A percentile compares a stretch with the other conserved stretches of the same genome.
Conservation (phyloP, 2,113 vertebrate genomes). For the Tretioscincus oriximinensis region DNA sequence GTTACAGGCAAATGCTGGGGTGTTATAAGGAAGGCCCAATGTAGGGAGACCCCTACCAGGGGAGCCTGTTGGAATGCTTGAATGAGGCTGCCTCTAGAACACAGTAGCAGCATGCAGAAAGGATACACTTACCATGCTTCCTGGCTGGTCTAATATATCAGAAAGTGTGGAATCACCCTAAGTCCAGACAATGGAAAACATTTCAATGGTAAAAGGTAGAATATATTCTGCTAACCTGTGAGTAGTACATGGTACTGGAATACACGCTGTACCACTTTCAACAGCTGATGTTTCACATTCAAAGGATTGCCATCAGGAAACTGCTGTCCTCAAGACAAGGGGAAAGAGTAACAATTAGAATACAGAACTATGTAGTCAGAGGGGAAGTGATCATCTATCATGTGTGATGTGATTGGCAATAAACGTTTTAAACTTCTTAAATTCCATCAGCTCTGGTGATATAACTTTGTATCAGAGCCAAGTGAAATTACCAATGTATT, state of each 20-base stretch:
- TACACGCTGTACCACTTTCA: constrained; percentile 87
- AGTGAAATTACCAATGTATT: too few relatives aligned
- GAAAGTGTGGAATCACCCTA: not conserved
- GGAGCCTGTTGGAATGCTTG: too few relatives aligned
- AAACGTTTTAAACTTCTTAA: not conserved
- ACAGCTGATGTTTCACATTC: constrained; percentile 84
- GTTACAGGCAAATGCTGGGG: not conserved
- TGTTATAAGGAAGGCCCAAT: too few relatives aligned
- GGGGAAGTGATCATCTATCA: not conserved
- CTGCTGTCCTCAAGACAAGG: constrained; percentile 70
- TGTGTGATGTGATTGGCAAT: not conserved
- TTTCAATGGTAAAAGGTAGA: not conserved
- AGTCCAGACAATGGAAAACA: not conserved
- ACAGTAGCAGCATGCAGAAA: too few relatives aligned
- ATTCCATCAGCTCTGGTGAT: too few relatives aligned
- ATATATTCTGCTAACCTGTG: constrained; percentile 80
- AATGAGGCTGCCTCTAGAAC: too few relatives aligned
- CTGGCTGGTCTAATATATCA: too few relatives aligned
- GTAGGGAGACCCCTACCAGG: too few relatives aligned
- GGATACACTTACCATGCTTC: too few relatives aligned
- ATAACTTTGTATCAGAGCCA: too few relatives aligned
- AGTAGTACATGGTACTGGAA: constrained; percentile 93
- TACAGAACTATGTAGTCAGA: constrained; percentile 6
- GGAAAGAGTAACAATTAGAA: constrained; percentile 13
- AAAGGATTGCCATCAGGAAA: constrained; percentile 69